These are phyloP conservation scores for Circaetus cinerascens DNA, from an alignment of 2,113 vertebrate species.

Conservation along the genomic window DNA sequence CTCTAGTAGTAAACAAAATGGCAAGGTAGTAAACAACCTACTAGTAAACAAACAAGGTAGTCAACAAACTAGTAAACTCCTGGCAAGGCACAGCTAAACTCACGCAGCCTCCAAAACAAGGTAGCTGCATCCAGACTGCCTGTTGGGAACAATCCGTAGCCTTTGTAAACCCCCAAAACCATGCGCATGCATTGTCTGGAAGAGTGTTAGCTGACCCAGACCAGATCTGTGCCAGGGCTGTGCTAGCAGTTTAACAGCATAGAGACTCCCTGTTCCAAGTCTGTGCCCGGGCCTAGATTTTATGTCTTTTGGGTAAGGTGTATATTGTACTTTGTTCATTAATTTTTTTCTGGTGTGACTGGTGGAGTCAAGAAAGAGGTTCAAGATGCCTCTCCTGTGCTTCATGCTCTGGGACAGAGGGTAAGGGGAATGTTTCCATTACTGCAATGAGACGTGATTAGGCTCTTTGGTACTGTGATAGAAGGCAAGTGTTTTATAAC, in stretches of 20 bases:
- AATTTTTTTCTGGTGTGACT: neutral
- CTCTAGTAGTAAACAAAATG: neutral
- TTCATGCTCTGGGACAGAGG: neutral
- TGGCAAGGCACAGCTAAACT: neutral
- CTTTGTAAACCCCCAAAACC: neutral
- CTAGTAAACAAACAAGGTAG: neutral
- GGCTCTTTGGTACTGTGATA: neutral
- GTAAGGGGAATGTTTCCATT: neutral
- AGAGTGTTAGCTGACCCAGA: accelerated
- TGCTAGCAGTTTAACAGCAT: neutral
- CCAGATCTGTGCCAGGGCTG: neutral
- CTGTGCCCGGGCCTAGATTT: neutral
- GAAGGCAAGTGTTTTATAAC: neutral
- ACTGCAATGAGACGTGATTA: neutral
- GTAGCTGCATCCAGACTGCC: neutral
- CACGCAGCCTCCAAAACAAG: neutral
- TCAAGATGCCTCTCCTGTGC: neutral
- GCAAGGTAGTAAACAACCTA: neutral
- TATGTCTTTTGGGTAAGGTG: neutral
- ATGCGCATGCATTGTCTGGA: neutral
- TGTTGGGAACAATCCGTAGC: neutral
- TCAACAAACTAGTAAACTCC: neutral
- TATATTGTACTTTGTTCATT: neutral
- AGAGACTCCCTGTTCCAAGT: neutral
- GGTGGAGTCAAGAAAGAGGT: neutral